Conservation (phyloP, 2,888 invertebrate species). For the Erebia ligea region DNA sequence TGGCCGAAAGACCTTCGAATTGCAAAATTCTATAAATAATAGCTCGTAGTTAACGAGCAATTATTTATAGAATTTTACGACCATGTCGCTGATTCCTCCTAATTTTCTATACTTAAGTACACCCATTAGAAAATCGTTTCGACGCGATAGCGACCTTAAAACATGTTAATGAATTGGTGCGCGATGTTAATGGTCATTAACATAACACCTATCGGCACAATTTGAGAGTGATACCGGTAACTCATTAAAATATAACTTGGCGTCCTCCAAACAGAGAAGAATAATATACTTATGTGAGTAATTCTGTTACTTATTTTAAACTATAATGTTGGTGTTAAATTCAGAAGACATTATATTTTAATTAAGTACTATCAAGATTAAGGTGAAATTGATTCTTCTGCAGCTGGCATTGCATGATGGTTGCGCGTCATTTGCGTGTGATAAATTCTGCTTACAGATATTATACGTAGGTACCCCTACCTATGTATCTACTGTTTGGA, state of each 20-base stretch:
- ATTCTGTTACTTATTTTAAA: background rate
- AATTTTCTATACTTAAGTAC: too few species aligned
- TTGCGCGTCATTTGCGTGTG: background rate
- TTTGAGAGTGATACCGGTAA: background rate
- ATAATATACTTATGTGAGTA: background rate
- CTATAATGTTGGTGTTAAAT: background rate
- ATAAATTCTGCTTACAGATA: background rate
- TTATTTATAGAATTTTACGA: too few species aligned
- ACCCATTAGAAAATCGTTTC: too few species aligned
- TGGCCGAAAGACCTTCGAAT: too few species aligned
- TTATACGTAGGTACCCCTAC: constrained; percentile 7
- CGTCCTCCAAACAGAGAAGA: background rate
- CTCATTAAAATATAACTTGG: background rate
- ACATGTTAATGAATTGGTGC: background rate
- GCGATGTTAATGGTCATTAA: background rate
- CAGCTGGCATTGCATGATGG: background rate
- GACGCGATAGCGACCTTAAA: too few species aligned
- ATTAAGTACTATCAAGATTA: background rate
- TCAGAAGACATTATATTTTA: too few species aligned
- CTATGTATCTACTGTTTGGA: constrained; percentile 31
- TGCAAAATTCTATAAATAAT: too few species aligned
- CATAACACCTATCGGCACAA: background rate
- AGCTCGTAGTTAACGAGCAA: too few species aligned
- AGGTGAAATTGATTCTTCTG: background rate
- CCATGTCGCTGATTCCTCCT: too few species aligned